These are phyloP conservation scores for Larimichthys crocea DNA, from an alignment of 2,113 vertebrate species.

Conservation along the genomic window DNA sequence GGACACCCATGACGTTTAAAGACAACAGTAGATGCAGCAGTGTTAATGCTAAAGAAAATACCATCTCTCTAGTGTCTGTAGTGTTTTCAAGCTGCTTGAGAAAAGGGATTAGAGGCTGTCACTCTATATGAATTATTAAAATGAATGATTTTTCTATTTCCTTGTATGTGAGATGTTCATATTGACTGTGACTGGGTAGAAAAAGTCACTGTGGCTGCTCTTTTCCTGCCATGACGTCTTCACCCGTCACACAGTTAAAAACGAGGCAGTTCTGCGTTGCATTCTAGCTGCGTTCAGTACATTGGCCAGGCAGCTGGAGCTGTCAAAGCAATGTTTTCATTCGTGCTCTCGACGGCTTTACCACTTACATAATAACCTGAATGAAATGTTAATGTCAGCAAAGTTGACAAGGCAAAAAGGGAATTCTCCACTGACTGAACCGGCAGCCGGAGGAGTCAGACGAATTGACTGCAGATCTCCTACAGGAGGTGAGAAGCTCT, in stretches of 20 bases:
- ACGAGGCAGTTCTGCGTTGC: neutral
- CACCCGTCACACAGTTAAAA: slow-evolving; percentile 14
- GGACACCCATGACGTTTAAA: neutral
- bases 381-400: slow-evolving; percentile 70
- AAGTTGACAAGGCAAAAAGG: slow-evolving; percentile 43
- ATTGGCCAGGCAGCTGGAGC: slow-evolving; percentile 39
- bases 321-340: slow-evolving; percentile 64
- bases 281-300: neutral
- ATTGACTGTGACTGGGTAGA: neutral
- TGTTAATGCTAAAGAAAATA: neutral
- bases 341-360: slow-evolving; percentile 40
- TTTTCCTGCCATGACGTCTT: slow-evolving; percentile 9
- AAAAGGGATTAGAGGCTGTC: slow-evolving; percentile 8
- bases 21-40: neutral
- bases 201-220: neutral
- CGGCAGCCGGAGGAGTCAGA: neutral
- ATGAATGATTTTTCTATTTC: neutral
- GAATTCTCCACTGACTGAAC: slow-evolving; percentile 15
- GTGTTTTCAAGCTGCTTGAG: slow-evolving; percentile 3
- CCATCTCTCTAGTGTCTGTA: neutral
- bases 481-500: neutral
- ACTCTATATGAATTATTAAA: slow-evolving; percentile 40
- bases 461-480: slow-evolving; percentile 1
- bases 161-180: neutral
- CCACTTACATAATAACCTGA: slow-evolving; percentile 65